These are phyloP conservation scores for Silvanus unidentatus DNA, from an alignment of 2,888 invertebrate species.

Conservation along the genomic window DNA sequence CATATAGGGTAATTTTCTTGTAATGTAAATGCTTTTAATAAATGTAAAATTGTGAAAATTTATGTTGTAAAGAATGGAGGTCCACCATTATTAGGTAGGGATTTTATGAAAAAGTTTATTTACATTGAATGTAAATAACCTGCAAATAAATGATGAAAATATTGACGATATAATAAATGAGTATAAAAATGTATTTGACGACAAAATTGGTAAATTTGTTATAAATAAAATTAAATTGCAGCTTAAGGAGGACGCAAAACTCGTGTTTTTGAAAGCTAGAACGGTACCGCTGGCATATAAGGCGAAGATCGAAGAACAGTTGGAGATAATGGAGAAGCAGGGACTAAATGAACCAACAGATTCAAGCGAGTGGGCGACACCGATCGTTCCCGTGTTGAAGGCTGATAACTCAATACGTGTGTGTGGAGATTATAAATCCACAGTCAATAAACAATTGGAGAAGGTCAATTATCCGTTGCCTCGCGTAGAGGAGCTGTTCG, in stretches of 20 bases:
- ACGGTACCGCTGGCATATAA: constrained; percentile 4
- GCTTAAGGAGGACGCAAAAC: constrained; percentile 2
- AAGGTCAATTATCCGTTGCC: constrained; percentile 3
- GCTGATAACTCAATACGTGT: constrained; percentile 1
- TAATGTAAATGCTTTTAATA: constrained; percentile 1
- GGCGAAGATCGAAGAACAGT: neutral
- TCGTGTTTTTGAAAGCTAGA: constrained; percentile 6
- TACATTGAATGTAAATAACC: neutral
- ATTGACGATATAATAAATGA: too few species aligned
- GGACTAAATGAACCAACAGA: neutral
- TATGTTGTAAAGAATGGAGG: constrained; percentile 4
- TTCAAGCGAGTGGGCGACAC: neutral
- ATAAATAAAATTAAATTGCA: constrained; percentile 2
- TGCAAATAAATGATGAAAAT: too few species aligned
- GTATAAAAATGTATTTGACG: neutral
- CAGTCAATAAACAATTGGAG: constrained; percentile 3
- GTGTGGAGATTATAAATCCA: constrained; percentile 5
- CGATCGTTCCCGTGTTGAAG: constrained; percentile 3
- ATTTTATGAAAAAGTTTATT: neutral
- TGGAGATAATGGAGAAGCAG: neutral
- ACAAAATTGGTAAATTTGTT: neutral
- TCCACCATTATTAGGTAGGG: constrained; percentile 3
- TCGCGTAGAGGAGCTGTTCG: constrained; percentile 2
- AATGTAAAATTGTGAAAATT: neutral
- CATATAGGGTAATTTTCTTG: constrained; percentile 3